phyloP scores from a whole-genome alignment of 2,797 vertebrate species.

The Lindbergichthys nudifrons region DNA sequence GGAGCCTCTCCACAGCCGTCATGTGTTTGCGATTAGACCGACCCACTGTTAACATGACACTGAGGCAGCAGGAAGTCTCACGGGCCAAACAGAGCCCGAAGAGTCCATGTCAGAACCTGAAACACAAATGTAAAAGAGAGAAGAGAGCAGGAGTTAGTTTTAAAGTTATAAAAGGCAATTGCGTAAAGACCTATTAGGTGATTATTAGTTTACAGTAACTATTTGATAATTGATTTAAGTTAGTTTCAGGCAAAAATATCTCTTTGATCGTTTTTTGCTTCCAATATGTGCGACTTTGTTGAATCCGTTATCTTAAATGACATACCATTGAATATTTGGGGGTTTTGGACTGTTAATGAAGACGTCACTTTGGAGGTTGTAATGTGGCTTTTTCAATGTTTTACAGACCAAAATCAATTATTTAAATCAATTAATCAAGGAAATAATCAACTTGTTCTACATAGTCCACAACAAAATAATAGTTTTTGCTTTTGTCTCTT shows the following conservation, averaged over 20 bases:
- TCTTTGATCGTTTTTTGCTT: background rate
- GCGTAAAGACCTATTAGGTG: background rate
- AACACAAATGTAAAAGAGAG: background rate
- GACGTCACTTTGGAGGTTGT: too few relatives aligned
- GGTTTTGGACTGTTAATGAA: background rate
- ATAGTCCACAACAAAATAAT: too few relatives aligned
- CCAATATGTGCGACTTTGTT: background rate
- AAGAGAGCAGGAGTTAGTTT: background rate
- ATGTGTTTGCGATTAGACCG: constrained; percentile 73
- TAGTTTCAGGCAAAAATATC: background rate
- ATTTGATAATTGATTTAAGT: background rate
- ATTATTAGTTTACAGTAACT: background rate
- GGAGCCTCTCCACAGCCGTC: constrained; percentile 30
- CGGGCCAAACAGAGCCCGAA: constrained; percentile 4
- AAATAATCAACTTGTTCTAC: too few relatives aligned
- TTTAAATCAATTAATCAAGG: too few relatives aligned
- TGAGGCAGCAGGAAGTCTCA: constrained; percentile 31
- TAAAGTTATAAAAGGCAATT: background rate
- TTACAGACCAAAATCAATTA: too few relatives aligned
- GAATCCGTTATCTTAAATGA: background rate
- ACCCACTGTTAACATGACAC: constrained; percentile 31
- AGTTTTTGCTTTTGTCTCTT: too few relatives aligned
- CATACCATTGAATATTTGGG: background rate
- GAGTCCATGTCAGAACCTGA: background rate
- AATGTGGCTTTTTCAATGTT: too few relatives aligned